These are phyloP conservation scores for Dromius quadrimaculatus DNA, from an alignment of 2,888 invertebrate species.

Conservation along the genomic window DNA sequence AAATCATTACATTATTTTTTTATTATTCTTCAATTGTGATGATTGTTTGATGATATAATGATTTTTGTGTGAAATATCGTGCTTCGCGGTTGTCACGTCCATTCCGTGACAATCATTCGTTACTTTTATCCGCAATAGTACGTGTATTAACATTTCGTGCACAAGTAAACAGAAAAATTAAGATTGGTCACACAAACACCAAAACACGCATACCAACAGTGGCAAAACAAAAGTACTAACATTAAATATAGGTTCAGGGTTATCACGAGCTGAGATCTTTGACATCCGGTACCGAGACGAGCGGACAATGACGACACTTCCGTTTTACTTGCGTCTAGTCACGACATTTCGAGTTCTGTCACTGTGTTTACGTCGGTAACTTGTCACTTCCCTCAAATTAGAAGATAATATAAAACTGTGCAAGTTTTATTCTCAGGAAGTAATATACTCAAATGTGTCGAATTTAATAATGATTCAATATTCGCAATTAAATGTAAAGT, in stretches of 20 bases:
- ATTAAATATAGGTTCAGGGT: constrained; percentile 49
- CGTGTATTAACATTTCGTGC: constrained; percentile 43
- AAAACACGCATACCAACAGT: constrained; percentile 48
- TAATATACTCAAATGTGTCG: too few species aligned
- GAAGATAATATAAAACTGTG: too few species aligned
- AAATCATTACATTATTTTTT: too few species aligned
- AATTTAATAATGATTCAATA: too few species aligned
- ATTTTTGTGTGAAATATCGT: constrained; percentile 31
- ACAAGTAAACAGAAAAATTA: constrained; percentile 41
- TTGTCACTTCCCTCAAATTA: constrained; percentile 58
- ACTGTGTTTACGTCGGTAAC: constrained; percentile 61
- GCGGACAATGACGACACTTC: constrained; percentile 50
- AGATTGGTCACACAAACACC: constrained; percentile 47
- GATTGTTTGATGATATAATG: too few species aligned
- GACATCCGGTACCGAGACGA: constrained; percentile 49
- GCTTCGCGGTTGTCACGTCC: constrained; percentile 5
- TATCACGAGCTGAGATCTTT: constrained; percentile 45
- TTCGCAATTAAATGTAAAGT: constrained; percentile 36
- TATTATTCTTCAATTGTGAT: too few species aligned
- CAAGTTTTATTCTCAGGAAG: too few species aligned
- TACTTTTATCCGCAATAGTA: constrained; percentile 35
- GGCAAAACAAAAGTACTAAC: constrained; percentile 48
- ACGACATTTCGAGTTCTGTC: constrained; percentile 54
- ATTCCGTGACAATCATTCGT: constrained; percentile 44
- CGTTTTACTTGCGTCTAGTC: constrained; percentile 46